Evolutionary conservation across 2,113 vertebrate genomes (phyloP).

Genomic region (Plotosus lineatus): DNA sequence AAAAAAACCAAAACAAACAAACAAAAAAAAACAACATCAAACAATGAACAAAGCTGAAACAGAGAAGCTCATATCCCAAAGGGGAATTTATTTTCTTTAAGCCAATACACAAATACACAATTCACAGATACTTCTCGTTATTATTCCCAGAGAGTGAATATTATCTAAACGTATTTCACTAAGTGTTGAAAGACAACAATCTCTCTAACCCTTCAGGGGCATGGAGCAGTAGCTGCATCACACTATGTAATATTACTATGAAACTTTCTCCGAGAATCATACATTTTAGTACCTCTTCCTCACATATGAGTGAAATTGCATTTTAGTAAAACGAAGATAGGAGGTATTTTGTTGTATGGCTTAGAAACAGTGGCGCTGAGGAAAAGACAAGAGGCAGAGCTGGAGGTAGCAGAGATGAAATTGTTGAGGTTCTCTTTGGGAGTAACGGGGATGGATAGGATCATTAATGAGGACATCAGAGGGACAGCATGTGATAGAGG

Average conservation of each 20-base stretch:
- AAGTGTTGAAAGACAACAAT: slow-evolving; percentile 31
- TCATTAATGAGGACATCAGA: too few relatives aligned
- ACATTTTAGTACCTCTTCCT: slow-evolving; percentile 12
- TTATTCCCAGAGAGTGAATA: background rate
- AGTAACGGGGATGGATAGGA: too few relatives aligned
- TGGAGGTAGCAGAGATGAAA: too few relatives aligned
- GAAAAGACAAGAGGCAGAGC: too few relatives aligned
- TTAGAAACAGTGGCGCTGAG: too few relatives aligned
- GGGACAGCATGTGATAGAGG: too few relatives aligned
- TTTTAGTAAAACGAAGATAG: background rate
- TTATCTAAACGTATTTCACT: slow-evolving; percentile 23
- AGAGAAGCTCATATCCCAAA: slow-evolving; percentile 37
- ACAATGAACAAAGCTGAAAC: slow-evolving; percentile 8
- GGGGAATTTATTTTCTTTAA: slow-evolving; percentile 31
- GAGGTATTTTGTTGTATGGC: slow-evolving; percentile 9
- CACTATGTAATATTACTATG: slow-evolving; percentile 28
- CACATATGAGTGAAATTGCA: slow-evolving; percentile 16
- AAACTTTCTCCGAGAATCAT: slow-evolving; percentile 16
- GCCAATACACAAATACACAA: slow-evolving; percentile 22
- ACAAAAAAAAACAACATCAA: too few relatives aligned
- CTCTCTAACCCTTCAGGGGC: slow-evolving; percentile 29
- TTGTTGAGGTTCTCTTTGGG: too few relatives aligned
- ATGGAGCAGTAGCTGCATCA: slow-evolving; percentile 32
- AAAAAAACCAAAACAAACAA: slow-evolving; percentile 19
- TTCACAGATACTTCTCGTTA: slow-evolving; percentile 20